Conservation (phyloP, 2,797 vertebrate species). For the Vespertilio murinus region DNA sequence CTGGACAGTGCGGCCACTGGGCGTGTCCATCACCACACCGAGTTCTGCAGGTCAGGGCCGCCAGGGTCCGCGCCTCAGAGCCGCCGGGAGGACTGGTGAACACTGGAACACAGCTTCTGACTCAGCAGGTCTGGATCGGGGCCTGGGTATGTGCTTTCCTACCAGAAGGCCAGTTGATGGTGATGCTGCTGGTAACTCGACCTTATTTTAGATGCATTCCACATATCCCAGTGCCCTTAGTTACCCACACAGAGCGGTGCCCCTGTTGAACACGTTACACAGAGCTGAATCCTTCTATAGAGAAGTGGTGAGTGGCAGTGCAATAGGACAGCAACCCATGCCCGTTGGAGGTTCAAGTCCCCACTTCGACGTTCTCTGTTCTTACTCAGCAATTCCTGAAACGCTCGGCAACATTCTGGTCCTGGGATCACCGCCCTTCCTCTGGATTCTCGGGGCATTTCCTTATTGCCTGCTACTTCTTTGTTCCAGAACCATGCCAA, state of each 20-base stretch:
- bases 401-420: not conserved
- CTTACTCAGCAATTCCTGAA: not conserved
- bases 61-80: fast-evolving
- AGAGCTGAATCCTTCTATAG: not conserved
- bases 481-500: not conserved
- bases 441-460: not conserved
- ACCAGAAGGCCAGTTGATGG: not conserved
- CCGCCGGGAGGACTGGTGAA: too few relatives aligned
- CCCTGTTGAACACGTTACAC: not conserved
- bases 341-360: not conserved
- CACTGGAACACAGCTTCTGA: not conserved
- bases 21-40: not conserved
- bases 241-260: not conserved
- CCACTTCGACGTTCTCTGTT: not conserved
- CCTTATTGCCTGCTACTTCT: not conserved
- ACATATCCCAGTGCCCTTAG: not conserved
- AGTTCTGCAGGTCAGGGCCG: not conserved
- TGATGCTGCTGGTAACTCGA: not conserved
- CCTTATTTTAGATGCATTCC: not conserved
- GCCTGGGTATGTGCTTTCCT: not conserved
- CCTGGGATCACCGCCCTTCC: not conserved
- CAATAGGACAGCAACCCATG: not conserved
- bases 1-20: too few relatives aligned
- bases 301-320: not conserved
- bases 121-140: not conserved